These are phyloP conservation scores for Dromaius novaehollandiae DNA, from an alignment of 2,113 vertebrate species.

Conservation along the genomic window DNA sequence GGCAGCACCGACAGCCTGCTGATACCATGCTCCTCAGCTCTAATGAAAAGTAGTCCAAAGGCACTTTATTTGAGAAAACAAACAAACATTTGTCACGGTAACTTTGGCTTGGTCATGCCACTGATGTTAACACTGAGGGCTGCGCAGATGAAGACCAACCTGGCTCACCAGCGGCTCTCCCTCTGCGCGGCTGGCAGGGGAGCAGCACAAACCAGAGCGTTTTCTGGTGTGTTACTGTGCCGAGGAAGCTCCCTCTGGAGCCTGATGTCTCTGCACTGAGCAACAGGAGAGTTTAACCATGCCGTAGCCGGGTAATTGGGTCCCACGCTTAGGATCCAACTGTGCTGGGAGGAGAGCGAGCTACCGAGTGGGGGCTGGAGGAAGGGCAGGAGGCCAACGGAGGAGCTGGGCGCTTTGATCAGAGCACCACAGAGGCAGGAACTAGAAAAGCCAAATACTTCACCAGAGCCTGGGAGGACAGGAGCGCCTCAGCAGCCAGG, in stretches of 20 bases:
- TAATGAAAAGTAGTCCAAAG: background rate
- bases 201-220: background rate
- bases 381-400: background rate
- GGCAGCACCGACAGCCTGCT: background rate
- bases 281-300: background rate
- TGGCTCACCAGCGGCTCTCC: background rate
- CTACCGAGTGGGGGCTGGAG: background rate
- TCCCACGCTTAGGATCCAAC: background rate
- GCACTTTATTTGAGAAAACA: background rate
- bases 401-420: too few species aligned
- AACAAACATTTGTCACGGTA: background rate
- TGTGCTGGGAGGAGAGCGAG: background rate
- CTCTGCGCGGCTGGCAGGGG: background rate
- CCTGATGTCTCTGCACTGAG: background rate
- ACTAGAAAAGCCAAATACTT: too few species aligned
- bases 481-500: background rate
- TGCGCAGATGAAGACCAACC: background rate
- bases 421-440: too few species aligned
- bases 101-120: background rate
- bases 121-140: background rate
- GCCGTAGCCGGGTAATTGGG: background rate
- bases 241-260: background rate
- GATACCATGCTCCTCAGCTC: rapidly evolving
- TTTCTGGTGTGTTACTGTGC: background rate
- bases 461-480: background rate